Conservation (phyloP, 1,140 invertebrate genomes). For the Zaprionus taronus region DNA sequence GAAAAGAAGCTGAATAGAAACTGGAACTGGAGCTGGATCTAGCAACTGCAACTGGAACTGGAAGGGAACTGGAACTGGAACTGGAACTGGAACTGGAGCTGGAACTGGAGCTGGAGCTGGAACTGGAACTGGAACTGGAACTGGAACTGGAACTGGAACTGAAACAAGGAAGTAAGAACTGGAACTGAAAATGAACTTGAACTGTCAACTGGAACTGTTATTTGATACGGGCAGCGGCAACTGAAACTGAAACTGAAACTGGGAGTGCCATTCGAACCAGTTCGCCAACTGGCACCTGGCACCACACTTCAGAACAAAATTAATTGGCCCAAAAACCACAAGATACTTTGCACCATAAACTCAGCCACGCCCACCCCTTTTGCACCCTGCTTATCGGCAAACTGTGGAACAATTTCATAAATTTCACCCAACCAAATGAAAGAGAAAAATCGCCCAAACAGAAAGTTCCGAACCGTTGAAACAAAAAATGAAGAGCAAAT, state of each 20-base stretch:
- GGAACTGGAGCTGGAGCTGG: background rate
- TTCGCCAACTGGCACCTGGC: conserved; percentile 22
- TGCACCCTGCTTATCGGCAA: conserved; percentile 14
- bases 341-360: conserved; percentile 10
- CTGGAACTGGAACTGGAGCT: background rate
- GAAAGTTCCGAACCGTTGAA: conserved; percentile 73
- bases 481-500: conserved; percentile 26
- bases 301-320: conserved; percentile 31
- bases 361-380: background rate
- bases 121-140: background rate
- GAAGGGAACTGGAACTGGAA: background rate
- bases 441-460: conserved; percentile 59
- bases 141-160: background rate
- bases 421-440: conserved; percentile 55
- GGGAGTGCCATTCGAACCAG: background rate
- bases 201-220: background rate
- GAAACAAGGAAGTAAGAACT: too few species aligned
- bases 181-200: background rate
- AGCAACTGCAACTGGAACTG: too few species aligned
- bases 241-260: background rate
- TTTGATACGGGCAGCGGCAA: background rate
- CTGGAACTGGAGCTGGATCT: too few species aligned
- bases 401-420: conserved; percentile 64
- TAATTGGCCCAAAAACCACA: conserved; percentile 39
- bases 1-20: too few species aligned